Conservation (phyloP, 2,113 vertebrate genomes). For the Phainopepla nitens region DNA sequence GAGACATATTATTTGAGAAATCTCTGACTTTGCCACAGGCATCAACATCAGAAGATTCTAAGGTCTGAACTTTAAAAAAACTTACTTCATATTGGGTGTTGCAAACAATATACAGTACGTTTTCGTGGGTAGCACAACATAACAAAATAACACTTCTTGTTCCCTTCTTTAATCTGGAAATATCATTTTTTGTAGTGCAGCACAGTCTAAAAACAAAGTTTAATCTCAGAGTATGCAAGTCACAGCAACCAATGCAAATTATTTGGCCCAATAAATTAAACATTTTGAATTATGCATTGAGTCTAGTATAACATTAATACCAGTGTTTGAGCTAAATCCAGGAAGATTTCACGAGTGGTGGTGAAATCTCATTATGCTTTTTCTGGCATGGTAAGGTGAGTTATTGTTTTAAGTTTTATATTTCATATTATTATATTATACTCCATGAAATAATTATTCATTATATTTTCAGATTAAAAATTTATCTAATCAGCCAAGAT, state of each 20-base stretch:
- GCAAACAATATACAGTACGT: background rate
- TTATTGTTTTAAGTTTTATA: background rate
- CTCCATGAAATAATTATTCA: constrained; percentile 3
- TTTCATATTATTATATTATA: background rate
- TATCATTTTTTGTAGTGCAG: background rate
- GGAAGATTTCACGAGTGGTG: background rate
- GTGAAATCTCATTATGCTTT: background rate
- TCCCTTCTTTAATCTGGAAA: background rate
- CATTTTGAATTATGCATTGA: background rate
- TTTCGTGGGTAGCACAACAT: background rate
- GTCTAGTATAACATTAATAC: background rate
- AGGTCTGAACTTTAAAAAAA: background rate
- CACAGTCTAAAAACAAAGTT: background rate
- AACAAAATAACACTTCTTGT: background rate
- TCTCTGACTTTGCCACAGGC: constrained; percentile 9
- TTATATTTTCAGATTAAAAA: constrained; percentile 4
- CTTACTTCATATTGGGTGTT: background rate
- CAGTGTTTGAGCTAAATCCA: background rate
- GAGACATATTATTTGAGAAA: constrained; percentile 18
- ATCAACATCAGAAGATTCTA: background rate
- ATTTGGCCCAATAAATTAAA: background rate
- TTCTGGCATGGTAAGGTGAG: background rate
- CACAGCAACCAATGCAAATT: background rate
- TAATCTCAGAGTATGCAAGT: background rate
- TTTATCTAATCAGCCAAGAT: background rate